These are phyloP conservation scores for Thera obeliscata DNA, from an alignment of 2,888 invertebrate genomes.

Conservation along the genomic window DNA sequence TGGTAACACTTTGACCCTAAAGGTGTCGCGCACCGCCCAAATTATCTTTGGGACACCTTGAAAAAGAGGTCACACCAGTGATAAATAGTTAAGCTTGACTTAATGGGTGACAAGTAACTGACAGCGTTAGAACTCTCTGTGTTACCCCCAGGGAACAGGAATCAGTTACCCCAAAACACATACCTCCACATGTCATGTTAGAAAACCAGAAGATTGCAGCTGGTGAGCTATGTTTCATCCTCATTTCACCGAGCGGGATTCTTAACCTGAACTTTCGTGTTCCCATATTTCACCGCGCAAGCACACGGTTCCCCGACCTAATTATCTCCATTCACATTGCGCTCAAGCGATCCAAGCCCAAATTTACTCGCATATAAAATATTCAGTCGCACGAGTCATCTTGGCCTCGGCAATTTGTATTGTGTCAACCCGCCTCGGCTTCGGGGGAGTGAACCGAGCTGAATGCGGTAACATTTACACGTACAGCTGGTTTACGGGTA, in stretches of 20 bases:
- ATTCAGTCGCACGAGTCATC: slow-evolving; percentile 46
- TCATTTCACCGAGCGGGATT: slow-evolving; percentile 24
- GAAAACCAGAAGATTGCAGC: slow-evolving; percentile 10
- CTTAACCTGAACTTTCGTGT: slow-evolving; percentile 26
- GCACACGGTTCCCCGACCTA: slow-evolving; percentile 36
- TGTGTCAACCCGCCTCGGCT: slow-evolving; percentile 46
- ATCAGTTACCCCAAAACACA: too few species aligned
- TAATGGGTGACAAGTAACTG: slow-evolving; percentile 59
- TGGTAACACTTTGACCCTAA: slow-evolving; percentile 68
- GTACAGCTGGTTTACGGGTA: slow-evolving; percentile 44
- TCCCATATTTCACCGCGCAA: slow-evolving; percentile 24
- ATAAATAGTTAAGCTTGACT: slow-evolving; percentile 67
- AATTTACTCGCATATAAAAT: slow-evolving; percentile 43
- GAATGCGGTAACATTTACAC: slow-evolving; percentile 53
- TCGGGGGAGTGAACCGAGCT: slow-evolving; percentile 45
- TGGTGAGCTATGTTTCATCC: slow-evolving; percentile 18
- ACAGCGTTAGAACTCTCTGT: slow-evolving; percentile 43
- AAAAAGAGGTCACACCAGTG: slow-evolving; percentile 64
- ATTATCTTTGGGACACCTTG: slow-evolving; percentile 70
- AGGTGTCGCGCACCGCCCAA: slow-evolving; percentile 61
- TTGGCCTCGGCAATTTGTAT: slow-evolving; percentile 49
- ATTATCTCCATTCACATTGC: slow-evolving; percentile 40
- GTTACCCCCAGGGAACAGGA: slow-evolving; percentile 19
- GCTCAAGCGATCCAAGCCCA: slow-evolving; percentile 37
- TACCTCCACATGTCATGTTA: neutral